Evolutionary conservation across 2,113 vertebrate genomes (phyloP), one percentile per base, ranked within the genome.

Genomic region (Laticauda laticaudata): DNA sequence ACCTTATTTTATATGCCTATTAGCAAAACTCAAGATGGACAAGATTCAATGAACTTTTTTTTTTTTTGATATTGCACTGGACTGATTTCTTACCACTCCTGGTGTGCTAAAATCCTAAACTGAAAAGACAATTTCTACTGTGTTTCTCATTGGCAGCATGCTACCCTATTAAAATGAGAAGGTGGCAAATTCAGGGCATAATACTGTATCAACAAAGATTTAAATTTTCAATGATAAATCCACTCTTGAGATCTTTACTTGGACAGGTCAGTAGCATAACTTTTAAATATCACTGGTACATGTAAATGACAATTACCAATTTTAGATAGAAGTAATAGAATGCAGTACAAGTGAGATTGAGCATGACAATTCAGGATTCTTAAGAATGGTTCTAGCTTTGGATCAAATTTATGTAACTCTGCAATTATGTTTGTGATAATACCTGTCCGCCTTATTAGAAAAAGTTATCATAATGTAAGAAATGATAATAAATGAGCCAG

Each of bases 241-340:
- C 81, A 94, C 0, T 93, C 24, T 39, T 92, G 94, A 91, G 34
- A 69, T 5, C 4, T 94, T 86, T 86, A n/a, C 93, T 90, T 81
- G 34, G 18, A 81, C 18, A 39, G 75, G 34, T 81, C 34, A 81
- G 18, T 34, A 81, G 75, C 75, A 81, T 39, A 81, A 81, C 75
- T 23, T 21, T 20, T 81, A 53, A 92, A 9, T 93, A 94, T 94
- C 86, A 90, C 91, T 93, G 90, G 64, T 53, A 75, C 56, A 92
- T 85, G 95, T 93, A 93, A 87, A 90, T 94, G 96, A 96, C 92
- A 91, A 94, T 90, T 91, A 94, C 75, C 90, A 86, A 89, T 91
- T 92, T 94, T 94, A 95, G 94, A 24, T 64, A 91, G 86, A 95
- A 91, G 93, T 91, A 93, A 57, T 92, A 91, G 93, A 95, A 88